Evolutionary conservation across 1,140 invertebrate genomes (phyloP), one percentile per base, ranked within the genome.

Genomic region (Drosophila lowei): DNA sequence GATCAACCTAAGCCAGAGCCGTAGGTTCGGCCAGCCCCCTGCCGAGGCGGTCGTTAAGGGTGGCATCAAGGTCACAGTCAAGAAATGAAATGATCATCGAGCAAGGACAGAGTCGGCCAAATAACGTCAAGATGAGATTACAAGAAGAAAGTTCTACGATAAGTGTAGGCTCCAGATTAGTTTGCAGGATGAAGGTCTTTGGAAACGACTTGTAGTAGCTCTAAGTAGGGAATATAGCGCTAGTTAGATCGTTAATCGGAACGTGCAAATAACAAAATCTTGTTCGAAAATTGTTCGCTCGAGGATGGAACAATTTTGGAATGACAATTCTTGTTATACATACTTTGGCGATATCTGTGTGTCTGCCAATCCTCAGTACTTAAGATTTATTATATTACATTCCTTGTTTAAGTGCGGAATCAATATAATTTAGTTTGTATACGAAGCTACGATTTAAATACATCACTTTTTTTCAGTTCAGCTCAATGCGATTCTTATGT

Each of bases 1-100:
- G 38, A 57, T 54, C 48, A 72, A 73, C 30, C 34, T 75, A n/a
- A 84, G 72, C 48, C 86, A 91, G 54, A 90, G 86, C 58, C 77
- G 89, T 34, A 76, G 63, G 77, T 89, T 90, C 64, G 62, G 52
- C 1, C 58, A 68, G 23, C 74, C 86, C 2, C 89, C 86, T 0
- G 70, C 89, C 7, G 89, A 90, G 50, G 79, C 86, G 28, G 65
- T 90, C 16, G 79, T 90, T 16, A 88, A 90, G 15, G 79, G 85
- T 16, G 89, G 83, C 30, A 68, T 90, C 9, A 79, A 88, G 23
- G 89, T 90, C 21, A 90, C 86, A 21, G 81, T 89, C n/a, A 79
- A 89, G 28, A 78, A 89, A 60, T 84, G 41, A 84, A 89, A 60
- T 84, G 41, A 84, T 41, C n/a, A 50, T 38, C 34, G 34, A 38